These are phyloP conservation scores for Melospiza melodia DNA, from an alignment of 2,113 vertebrate genomes.

Conservation along the genomic window DNA sequence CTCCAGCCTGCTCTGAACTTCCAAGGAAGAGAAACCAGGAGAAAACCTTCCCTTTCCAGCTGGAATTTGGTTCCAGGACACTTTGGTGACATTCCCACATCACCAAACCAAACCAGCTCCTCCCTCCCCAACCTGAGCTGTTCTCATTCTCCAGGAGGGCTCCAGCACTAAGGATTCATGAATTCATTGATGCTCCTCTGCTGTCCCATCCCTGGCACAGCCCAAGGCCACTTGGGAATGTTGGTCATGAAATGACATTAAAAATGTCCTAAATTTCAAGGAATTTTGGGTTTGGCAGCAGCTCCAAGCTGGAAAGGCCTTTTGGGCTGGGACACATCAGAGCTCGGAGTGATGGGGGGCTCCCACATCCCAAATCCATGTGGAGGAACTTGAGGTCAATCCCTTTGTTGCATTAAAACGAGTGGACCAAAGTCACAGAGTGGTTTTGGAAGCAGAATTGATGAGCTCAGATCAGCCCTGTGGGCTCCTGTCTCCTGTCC, in stretches of 20 bases:
- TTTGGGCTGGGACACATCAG: neutral
- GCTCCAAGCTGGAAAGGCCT: neutral
- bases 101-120: neutral
- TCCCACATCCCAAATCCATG: neutral
- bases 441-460: neutral
- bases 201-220: neutral
- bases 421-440: neutral
- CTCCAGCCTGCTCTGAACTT: neutral
- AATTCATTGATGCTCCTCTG: neutral
- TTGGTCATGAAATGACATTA: neutral
- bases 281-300: neutral
- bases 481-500: neutral
- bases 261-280: neutral
- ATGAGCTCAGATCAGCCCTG: neutral
- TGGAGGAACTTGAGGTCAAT: neutral
- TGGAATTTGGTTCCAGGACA: neutral
- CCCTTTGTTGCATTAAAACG: neutral
- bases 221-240: neutral
- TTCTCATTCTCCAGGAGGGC: neutral
- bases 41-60: neutral
- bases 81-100: neutral
- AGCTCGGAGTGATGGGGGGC: accelerated
- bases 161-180: neutral
- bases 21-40: neutral
- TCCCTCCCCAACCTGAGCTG: accelerated